Evolutionary conservation across 1,140 invertebrate species (phyloP), one percentile per base, ranked within the genome.

Genomic region (Adelges cooleyi): DNA sequence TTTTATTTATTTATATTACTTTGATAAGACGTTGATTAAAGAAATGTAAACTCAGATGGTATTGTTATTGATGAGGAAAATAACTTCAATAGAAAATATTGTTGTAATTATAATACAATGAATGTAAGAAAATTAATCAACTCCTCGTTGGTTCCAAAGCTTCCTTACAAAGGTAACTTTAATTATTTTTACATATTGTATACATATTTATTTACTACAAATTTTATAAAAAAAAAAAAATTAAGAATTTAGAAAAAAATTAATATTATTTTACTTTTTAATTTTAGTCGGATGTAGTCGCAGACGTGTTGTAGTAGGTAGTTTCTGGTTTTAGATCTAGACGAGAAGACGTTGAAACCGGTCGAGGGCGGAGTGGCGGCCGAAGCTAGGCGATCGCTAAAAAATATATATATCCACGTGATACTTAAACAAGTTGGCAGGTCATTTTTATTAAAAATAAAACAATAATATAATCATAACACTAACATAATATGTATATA

Each of bases 321-420:
- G 33, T 54, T n/a, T 54, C 52, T 54, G 52, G 52, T 54, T 54
- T 54, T 54, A 40, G 52, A 22, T 15, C 36, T 54, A 54, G 52
- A 54, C 27, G 36, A 54, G 36, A 54, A 54, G 52, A 20, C 13
- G 36, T 40, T 54, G 52, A 54, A 54, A 54, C 52, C 52, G 52
- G 36, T 54, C 6, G 20, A 40, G 36, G 52, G 52, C 25, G 52
- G 52, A 54, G 20, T 38, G 42, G 52, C 52, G 11, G 52, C 52
- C 38, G 36, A 54, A 38, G 52, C 52, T 54, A 54, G 52, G 33
- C 52, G 42, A 25, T 54, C 52, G 2, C 52, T 54, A 54, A 54
- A 54, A 54, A 54, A 54, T 23, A n/a, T n/a, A n/a, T n/a, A n/a
- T n/a, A 54, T 54, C 20, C 52, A 54, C 15, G 36, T 23, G 8